Base-by-base conservation (phyloP, 2,797 vertebrate species). In the Dryobates pubescens region DNA sequence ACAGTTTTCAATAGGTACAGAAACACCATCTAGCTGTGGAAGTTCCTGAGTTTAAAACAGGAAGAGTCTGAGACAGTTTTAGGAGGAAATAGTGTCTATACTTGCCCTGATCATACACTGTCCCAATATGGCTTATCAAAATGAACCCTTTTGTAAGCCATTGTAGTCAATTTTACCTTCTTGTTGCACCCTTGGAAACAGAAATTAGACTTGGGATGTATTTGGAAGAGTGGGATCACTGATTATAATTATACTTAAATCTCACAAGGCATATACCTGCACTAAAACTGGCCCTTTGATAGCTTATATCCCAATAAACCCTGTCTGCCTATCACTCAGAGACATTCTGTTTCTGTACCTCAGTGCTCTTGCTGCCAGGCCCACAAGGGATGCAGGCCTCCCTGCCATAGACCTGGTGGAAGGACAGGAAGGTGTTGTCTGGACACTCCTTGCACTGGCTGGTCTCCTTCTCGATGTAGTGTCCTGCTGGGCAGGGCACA, bases 371-470 rank as follows among this genome's bases (percentile, higher is more conserved):
- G 97, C 99, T 99, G 72, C 97, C 98, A 8, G 99, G 99, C n/a
- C 99, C 99, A 54, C 99, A 99, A 0, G 98, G 96, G 92, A 98
- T 97, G 94, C 99, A 99, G 64, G 98, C 98, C 9, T 98, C 98
- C 19, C 62, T 94, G 54, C 98, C 98, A 0, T 98, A 98, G 32
- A 98, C 97, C 84, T 98, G 96, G 69, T 99, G 98, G 57, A 98
- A 92, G 61, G 98, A 97, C 34, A 99, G 98, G 97, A 98, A 98
- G 0, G 99, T 99, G 97, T 99, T 97, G 23, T n/a, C 93, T 0
- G 98, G 98, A 91, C 99, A 99, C 95, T 99, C 98, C 64, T 97
- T 96, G 96, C 99, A 99, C 96, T 97, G 98, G 97, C 98, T 99
- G 92, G 77, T 99, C 85, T 96, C 96, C 7, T 98, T 97, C 73